Conservation (phyloP, 1,140 invertebrate species). For the Theocolax elegans region DNA sequence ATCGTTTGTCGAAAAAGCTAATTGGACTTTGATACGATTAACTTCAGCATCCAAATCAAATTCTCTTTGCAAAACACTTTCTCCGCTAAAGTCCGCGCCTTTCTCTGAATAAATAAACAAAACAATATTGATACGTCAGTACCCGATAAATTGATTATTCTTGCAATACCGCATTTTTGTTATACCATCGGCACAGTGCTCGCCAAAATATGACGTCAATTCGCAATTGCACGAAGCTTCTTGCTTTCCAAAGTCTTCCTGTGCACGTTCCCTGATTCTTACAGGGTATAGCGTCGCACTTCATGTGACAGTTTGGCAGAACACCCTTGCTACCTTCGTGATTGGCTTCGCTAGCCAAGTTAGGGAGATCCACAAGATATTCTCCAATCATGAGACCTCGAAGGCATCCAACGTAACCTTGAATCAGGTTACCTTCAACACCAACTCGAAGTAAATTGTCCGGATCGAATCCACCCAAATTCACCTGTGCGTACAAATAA, state of each 20-base stretch:
- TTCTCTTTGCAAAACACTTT: conserved; percentile 82
- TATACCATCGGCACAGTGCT: conserved; percentile 73
- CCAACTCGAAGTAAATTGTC: conserved; percentile 76
- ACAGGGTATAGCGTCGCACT: conserved; percentile 87
- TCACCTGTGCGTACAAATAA: conserved; percentile 67
- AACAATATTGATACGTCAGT: neutral
- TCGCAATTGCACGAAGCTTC: conserved; percentile 89
- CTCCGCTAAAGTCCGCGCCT: conserved; percentile 88
- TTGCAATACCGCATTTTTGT: neutral
- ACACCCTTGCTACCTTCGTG: conserved; percentile 80
- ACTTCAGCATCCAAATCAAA: conserved; percentile 79
- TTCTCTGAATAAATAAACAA: conserved; percentile 74
- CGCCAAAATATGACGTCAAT: conserved; percentile 87
- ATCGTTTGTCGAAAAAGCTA: conserved; percentile 85
- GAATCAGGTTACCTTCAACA: conserved; percentile 68
- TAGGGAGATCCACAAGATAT: conserved; percentile 80
- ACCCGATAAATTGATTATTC: neutral
- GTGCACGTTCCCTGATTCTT: conserved; percentile 88
- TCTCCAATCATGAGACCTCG: conserved; percentile 88
- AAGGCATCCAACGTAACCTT: conserved; percentile 88
- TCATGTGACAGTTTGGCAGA: conserved; percentile 85
- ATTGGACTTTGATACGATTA: conserved; percentile 79
- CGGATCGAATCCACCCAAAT: conserved; percentile 86
- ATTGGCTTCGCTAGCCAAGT: conserved; percentile 76
- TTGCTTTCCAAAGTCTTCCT: conserved; percentile 87